These are phyloP conservation scores for Lagorchestes hirsutus DNA, from an alignment of 2,797 vertebrate genomes.

Conservation along the genomic window DNA sequence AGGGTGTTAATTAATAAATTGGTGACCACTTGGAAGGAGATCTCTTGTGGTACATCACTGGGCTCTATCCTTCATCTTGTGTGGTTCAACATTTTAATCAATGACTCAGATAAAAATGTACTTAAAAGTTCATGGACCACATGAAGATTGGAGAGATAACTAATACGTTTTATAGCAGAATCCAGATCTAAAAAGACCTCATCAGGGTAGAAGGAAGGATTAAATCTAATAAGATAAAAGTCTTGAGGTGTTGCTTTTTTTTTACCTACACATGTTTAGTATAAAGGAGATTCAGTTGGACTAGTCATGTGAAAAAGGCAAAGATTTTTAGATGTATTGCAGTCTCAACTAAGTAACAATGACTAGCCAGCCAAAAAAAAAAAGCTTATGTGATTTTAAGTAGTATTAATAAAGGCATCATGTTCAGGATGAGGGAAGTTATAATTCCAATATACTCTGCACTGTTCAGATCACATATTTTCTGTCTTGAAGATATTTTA, in stretches of 20 bases:
- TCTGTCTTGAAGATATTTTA: background rate
- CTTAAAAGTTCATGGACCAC: background rate
- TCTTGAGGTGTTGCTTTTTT: background rate
- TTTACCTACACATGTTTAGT: background rate
- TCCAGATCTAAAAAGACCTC: background rate
- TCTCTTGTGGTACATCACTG: background rate
- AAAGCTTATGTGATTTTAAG: background rate
- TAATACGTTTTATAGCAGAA: background rate
- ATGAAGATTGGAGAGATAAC: background rate
- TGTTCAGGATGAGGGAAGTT: background rate
- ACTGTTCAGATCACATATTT: background rate
- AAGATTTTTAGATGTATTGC: background rate
- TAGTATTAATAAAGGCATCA: background rate
- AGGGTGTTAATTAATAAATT: background rate
- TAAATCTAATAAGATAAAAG: background rate
- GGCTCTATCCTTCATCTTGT: background rate
- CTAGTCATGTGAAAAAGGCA: background rate
- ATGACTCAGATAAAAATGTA: background rate
- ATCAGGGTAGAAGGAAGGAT: background rate
- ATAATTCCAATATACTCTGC: background rate
- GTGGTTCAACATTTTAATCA: background rate
- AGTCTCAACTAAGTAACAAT: background rate
- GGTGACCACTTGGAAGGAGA: background rate
- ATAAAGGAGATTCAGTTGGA: background rate
- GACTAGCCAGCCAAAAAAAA: background rate